Percentiles rank a stretch among this genome's conserved stretches.
These are phyloP conservation scores for Tricholauxania praeusta DNA, from an alignment of 2,888 invertebrate species.

Conservation along the genomic window DNA sequence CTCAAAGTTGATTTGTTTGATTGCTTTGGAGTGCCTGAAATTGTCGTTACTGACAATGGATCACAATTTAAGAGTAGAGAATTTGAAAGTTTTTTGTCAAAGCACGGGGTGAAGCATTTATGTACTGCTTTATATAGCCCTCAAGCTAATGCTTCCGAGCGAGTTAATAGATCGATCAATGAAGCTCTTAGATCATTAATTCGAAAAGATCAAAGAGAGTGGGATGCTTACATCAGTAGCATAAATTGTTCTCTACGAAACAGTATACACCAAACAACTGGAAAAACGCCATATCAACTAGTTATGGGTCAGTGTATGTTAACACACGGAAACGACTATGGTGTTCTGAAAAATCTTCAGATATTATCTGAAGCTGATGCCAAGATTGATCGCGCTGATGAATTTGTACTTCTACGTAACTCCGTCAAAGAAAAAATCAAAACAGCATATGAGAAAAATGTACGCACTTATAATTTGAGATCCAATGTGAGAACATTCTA, in stretches of 20 bases:
- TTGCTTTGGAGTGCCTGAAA: not conserved
- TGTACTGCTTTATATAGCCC: not conserved
- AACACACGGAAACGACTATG: no score
- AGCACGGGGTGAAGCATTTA: not conserved
- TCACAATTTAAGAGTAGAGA: not conserved
- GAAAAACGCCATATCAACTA: constrained; percentile 1
- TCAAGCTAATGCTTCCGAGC: not conserved
- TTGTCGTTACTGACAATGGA: not conserved
- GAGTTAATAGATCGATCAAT: constrained; percentile 4
- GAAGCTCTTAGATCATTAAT: constrained; percentile 2
- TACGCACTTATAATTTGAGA: no score
- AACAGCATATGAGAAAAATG: no score
- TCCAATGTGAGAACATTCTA: no score
- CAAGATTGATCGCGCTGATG: no score
- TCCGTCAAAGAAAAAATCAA: no score
- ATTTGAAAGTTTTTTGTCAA: not conserved
- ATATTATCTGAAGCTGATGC: no score
- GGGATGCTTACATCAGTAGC: constrained; percentile 7
- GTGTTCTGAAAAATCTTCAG: no score
- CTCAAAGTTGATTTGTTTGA: not conserved
- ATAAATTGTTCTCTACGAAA: constrained; percentile 17
- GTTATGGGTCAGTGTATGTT: not conserved
- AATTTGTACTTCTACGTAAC: no score
- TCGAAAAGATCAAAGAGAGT: constrained; percentile 3
- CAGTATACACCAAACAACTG: constrained; percentile 14